Evolutionary conservation across 2,797 vertebrate species (phyloP).

Genomic region (Sciurus carolinensis): DNA sequence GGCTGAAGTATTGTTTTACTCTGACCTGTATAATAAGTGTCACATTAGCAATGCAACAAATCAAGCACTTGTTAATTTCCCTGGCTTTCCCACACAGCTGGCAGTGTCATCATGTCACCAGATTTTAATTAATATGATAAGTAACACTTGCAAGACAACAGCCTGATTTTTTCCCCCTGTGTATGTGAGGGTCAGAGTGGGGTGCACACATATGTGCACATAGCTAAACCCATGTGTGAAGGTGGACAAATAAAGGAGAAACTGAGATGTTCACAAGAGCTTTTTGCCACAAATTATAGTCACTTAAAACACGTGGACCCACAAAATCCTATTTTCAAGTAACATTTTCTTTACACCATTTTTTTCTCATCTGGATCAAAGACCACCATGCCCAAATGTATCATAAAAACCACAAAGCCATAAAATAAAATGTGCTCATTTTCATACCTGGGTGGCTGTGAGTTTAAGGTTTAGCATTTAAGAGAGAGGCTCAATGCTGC

Average conservation of each 20-base stretch:
- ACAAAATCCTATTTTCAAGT: conserved; percentile 78
- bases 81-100: conserved; percentile 97
- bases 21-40: conserved; percentile 99
- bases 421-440: conserved; percentile 67
- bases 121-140: conserved; percentile 99
- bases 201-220: too few relatives aligned
- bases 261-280: conserved; percentile 78
- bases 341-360: conserved; percentile 77
- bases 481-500: conserved; percentile 76
- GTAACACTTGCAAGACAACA: conserved; percentile 98
- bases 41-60: conserved; percentile 99
- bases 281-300: conserved; percentile 77
- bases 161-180: conserved; percentile 90
- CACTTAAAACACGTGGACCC: conserved; percentile 58
- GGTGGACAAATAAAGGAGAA: conserved; percentile 82
- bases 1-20: conserved; percentile 97
- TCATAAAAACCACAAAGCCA: conserved; percentile 46
- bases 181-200: conserved; percentile 87
- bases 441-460: conserved; percentile 76
- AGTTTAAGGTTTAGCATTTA: conserved; percentile 78
- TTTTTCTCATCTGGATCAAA: conserved; percentile 70
- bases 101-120: conserved; percentile 97
- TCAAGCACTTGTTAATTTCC: conserved; percentile 98
- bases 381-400: conserved; percentile 11
- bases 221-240: conserved; percentile 63